A percentile compares a stretch with the other conserved stretches of the same genome.
phyloP scores from a whole-genome alignment of 2,797 vertebrate species.

The Manis javanica region DNA sequence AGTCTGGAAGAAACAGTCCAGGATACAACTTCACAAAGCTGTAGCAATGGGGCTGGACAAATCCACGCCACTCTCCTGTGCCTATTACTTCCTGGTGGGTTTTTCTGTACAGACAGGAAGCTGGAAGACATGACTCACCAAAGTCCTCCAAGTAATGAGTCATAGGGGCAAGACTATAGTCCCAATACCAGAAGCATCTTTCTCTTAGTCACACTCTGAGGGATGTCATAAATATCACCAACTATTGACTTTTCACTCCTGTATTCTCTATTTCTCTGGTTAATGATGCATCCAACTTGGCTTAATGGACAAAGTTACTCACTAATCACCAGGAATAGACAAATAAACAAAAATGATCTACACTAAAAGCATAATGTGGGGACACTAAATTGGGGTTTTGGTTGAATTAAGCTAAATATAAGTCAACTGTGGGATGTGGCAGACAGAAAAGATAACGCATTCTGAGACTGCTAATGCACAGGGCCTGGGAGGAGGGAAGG shows the following conservation, averaged over 20 bases:
- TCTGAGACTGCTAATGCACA: background rate
- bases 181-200: background rate
- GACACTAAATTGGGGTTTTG: slow-evolving; percentile 53
- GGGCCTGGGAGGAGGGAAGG: background rate
- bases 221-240: slow-evolving; percentile 58
- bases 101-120: slow-evolving; percentile 34
- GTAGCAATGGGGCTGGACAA: fast-evolving
- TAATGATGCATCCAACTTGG: slow-evolving; percentile 64
- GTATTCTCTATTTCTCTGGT: slow-evolving; percentile 56
- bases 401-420: slow-evolving; percentile 65
- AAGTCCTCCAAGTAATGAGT: slow-evolving; percentile 35
- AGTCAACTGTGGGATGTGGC: slow-evolving; percentile 52
- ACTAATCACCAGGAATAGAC: slow-evolving; percentile 66
- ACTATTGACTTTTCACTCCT: slow-evolving; percentile 69
- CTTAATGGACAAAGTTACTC: slow-evolving; percentile 73
- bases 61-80: background rate
- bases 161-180: background rate
- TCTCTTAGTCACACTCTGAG: background rate
- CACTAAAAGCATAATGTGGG: slow-evolving; percentile 57
- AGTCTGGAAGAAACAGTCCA: background rate
- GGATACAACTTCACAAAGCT: background rate
- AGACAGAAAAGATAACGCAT: background rate
- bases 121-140: background rate
- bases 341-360: slow-evolving; percentile 78
- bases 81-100: background rate